Evolutionary conservation across 1,140 invertebrate genomes (phyloP).

Genomic region (Ladona fulva): DNA sequence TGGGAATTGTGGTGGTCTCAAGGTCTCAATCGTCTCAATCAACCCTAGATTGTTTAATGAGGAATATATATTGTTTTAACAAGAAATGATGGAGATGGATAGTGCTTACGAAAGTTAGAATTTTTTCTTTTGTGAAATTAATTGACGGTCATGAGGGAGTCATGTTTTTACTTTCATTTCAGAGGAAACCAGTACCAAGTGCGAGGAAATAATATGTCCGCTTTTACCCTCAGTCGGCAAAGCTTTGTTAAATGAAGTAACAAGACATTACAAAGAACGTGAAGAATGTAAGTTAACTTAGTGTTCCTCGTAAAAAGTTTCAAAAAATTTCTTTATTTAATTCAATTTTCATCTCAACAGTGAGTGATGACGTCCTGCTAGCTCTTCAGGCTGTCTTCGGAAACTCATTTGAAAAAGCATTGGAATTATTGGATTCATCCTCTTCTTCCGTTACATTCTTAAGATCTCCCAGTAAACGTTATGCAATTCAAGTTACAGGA

Average conservation of each 20-base stretch:
- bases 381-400: slow-evolving; percentile 47
- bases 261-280: background rate
- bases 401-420: slow-evolving; percentile 41
- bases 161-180: no score
- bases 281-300: background rate
- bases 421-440: slow-evolving; percentile 47
- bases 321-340: background rate
- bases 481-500: slow-evolving; percentile 47
- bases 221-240: background rate
- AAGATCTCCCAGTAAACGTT: slow-evolving; percentile 23
- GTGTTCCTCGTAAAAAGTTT: background rate
- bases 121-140: no score
- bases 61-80: no score
- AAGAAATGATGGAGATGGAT: no score
- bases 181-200: no score
- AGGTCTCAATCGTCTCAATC: no score
- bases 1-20: no score
- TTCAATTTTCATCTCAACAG: slow-evolving; percentile 23
- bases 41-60: no score
- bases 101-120: no score
- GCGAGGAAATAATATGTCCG: background rate
- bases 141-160: no score
- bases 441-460: slow-evolving; percentile 13
- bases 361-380: slow-evolving; percentile 43
- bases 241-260: background rate